Base-by-base conservation (phyloP, 2,888 invertebrate species). In the Lathronympha strigana region DNA sequence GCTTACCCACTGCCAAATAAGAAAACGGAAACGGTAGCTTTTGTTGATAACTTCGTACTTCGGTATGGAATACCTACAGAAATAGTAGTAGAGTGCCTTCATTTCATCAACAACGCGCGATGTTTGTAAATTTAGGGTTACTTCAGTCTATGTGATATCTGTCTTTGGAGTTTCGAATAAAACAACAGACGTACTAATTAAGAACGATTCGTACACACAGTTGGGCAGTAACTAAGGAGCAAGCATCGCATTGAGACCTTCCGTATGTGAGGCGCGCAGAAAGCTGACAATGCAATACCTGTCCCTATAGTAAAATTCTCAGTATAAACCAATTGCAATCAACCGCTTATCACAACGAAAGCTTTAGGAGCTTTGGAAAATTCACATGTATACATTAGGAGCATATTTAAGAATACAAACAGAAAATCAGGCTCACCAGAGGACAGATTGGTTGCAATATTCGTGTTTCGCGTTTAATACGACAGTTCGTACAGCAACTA, bases 51-150 rank as follows among this genome's bases (percentile, higher is more conserved):
- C 13, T 36, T 36, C 36, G 13, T 36, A 36, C 9, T 36, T 13
- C 6, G 36, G 0, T 36, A 36, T 3, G 36, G 36, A 36, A 36
- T 36, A 36, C 36, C 36, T 15, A n/a, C 15, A 3, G 40, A 40
- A 5, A 40, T n/a, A 28, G 68, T 68, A 4, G 53, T 55, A 2
- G 68, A 68, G 13, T 13, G 36, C 9, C 15, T 67, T 66, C 36
- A 17, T 64, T 9, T 67, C 68, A n/a, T 40, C 40, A n/a, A 40
- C 54, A 0, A 55, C 40, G 54, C 23, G 40, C n/a, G 54, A 25
- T 2, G 25, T 55, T 9, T n/a, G n/a, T n/a, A n/a, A n/a, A n/a
- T n/a, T n/a, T n/a, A n/a, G n/a, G n/a, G n/a, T n/a, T n/a, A n/a
- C 33, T 28, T 4, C 28, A 28, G 28, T 28, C 28, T 28, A 6